Base-by-base conservation (phyloP, 1,140 invertebrate species). In the Formica exsecta region DNA sequence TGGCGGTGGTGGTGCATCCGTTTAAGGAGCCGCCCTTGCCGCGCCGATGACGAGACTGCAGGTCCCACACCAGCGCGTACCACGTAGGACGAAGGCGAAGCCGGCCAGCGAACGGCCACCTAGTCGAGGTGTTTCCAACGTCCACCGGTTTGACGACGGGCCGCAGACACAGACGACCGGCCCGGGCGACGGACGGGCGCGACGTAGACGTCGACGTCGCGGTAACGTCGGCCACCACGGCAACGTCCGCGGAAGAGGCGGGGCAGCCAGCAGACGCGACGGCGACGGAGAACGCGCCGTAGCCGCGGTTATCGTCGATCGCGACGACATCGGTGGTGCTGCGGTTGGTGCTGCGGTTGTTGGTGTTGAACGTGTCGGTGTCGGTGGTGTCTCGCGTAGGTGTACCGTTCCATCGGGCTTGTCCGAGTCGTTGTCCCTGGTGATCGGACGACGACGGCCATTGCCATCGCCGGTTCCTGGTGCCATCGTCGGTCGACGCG, bases 11-110 rank as follows among this genome's bases (percentile, higher is more conserved):
- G 86, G 88, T 87, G 90, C 80, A 86, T 86, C 91, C 88, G 76
- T 68, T 83, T 80, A 88, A 91, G 90, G 90, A 90, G 90, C 89
- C 88, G 90, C 90, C 90, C 85, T 91, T 89, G 91, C 92, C 80
- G 92, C 89, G 93, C 91, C 92, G 92, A 93, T 92, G 93, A 92
- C 92, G 90, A 90, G 90, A 81, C 85, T 87, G 87, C 89, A 87
- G 85, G 83, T 88, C 44, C 68, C 73, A 62, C 62, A 86, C 76
- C 57, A 80, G 68, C 84, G 90, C 57, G 65, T 88, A 87, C 62
- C 85, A 85, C 86, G 80, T 85, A 89, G 77, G 65, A 84, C 89
- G 89, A 84, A 88, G 87, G 70, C 80, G 89, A 87, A 87, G 85
- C 79, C 80, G 68, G 57, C 61, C 48, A 76, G 29, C 77, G 68